Base-by-base conservation (phyloP, 2,113 vertebrate species). In the Clarias gariepinus region DNA sequence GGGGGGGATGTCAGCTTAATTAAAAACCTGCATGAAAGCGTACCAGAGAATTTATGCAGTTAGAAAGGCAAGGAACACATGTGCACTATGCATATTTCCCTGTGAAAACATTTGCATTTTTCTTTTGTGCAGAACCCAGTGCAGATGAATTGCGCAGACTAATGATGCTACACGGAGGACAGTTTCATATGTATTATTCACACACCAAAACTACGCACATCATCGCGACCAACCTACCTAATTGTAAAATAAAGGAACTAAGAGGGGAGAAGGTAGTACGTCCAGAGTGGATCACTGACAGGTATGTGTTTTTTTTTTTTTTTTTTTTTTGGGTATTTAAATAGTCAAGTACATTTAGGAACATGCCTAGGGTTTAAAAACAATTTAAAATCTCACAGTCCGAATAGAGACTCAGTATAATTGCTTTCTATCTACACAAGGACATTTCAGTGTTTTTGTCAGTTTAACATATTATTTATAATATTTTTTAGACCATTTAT, bases 141-240 rank as follows among this genome's bases (percentile, higher is more conserved):
- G 97, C 97, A 90, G 97, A 98, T 86, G 97, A 99, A 90, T 95
- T 99, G 77, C 97, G 97, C 86, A 94, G 95, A 86, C 93, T 99
- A 82, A 99, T 99, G 97, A 97, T 98, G 96, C 92, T 98, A 88
- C 98, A 99, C 77, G 98, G 98, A 36, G 98, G 98, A 41, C 98
- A 99, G 85, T 99, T 97, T 91, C 97, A 99, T 73, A 57, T 96
- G 28, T 99, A 99, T 91, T 99, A 98, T 92, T 97, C 97, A 19
- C 96, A 95, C 91, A 97, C 96, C 87, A 98, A 97, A 94, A 99
- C 97, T 92, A 99, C 98, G 64, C 98, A 99, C 92, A 98, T 99
- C 91, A 97, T 99, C 85, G 96, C 98, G 89, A 96, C 95, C 90
- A 99, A 99, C 93, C 95, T 99, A 93, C 97, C 98, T 91, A 96